These are phyloP conservation scores for Mesocentrotus franciscanus DNA, from an alignment of 53 echinoderm and acorn worm genomes.

Conservation along the genomic window DNA sequence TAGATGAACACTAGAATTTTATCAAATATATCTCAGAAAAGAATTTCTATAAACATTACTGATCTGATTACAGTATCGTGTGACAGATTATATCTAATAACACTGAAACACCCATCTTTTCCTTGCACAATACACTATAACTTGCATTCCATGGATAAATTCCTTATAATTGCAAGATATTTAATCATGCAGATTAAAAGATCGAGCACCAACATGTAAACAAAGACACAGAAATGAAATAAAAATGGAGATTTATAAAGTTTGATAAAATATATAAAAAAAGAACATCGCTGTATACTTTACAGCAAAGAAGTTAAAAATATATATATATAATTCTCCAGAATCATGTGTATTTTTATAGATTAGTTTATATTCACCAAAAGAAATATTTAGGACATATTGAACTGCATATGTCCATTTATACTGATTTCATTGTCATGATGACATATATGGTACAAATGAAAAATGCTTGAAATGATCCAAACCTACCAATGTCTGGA, in stretches of 20 bases:
- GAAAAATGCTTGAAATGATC: too few species aligned
- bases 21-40: conserved; percentile 5
- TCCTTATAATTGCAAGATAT: conserved; percentile 5
- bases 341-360: background rate
- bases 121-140: background rate
- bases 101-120: background rate
- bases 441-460: background rate
- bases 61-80: background rate
- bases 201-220: conserved; percentile 41
- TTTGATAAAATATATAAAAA: background rate
- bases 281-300: background rate
- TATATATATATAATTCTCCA: background rate
- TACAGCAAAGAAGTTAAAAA: background rate
- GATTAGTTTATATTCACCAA: background rate
- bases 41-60: background rate
- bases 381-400: background rate
- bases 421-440: background rate
- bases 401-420: background rate
- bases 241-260: background rate
- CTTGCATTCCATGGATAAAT: background rate
- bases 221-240: background rate
- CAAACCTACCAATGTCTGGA: too few species aligned
- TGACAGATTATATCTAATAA: background rate
- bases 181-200: background rate
- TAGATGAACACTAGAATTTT: background rate